Percentiles rank a stretch among this genome's conserved stretches.
phyloP scores from a whole-genome alignment of 2,797 vertebrate genomes.

The Alectoris magna region DNA sequence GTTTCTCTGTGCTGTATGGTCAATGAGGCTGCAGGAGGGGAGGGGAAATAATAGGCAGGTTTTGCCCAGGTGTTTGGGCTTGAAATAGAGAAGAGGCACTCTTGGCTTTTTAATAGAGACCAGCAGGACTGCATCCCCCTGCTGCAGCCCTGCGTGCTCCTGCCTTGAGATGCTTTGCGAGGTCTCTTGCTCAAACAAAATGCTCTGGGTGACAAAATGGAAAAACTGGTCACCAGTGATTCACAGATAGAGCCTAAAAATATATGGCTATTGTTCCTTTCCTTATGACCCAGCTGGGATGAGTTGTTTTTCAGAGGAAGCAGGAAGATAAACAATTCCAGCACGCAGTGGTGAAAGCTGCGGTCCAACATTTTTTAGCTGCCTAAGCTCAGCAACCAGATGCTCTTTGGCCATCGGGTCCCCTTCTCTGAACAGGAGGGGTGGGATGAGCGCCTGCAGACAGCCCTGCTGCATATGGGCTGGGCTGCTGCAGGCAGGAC shows the following conservation, averaged over 20 bases:
- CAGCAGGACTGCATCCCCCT: neutral
- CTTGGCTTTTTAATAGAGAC: neutral
- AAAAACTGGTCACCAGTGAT: conserved; percentile 69
- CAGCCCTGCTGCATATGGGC: accelerated
- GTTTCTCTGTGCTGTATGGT: neutral
- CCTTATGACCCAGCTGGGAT: conserved; percentile 67
- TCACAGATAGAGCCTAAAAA: conserved; percentile 74
- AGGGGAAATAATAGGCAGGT: neutral
- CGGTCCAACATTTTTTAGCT: neutral
- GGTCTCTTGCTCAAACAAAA: neutral
- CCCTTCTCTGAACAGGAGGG: neutral
- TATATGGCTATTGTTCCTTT: conserved; percentile 72
- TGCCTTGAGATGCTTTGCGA: neutral
- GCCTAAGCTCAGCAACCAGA: neutral
- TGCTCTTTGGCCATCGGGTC: neutral
- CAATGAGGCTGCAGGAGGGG: neutral
- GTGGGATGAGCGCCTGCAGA: neutral
- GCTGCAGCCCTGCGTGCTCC: neutral
- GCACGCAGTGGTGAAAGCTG: neutral
- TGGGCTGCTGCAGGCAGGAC: accelerated
- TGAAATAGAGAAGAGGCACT: neutral
- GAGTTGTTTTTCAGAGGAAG: conserved; percentile 71
- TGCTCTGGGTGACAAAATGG: conserved; percentile 66
- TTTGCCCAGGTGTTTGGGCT: neutral
- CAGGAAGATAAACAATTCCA: conserved; percentile 62